A percentile compares a stretch with the other conserved stretches of the same genome.
phyloP scores from a whole-genome alignment of 2,113 vertebrate species.

The Ceyx margarethae region DNA sequence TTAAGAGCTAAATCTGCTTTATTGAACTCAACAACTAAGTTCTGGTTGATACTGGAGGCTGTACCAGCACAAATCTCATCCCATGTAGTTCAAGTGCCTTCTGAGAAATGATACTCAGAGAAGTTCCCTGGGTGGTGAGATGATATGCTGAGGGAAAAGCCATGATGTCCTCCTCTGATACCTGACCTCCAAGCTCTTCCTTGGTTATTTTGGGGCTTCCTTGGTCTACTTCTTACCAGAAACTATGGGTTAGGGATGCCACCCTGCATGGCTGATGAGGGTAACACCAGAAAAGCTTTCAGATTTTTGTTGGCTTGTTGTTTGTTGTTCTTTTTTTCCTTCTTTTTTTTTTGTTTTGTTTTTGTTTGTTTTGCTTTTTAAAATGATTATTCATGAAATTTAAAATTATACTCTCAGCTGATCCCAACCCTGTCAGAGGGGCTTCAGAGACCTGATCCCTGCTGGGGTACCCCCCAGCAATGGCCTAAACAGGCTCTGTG shows the following conservation, averaged over 20 bases:
- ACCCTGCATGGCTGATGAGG: not conserved
- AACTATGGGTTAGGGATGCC: not conserved
- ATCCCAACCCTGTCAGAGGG: not conserved
- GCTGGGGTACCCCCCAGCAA: fast-evolving
- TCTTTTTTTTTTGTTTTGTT: no score
- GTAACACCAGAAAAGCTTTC: not conserved
- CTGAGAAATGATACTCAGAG: not conserved
- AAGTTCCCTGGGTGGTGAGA: fast-evolving
- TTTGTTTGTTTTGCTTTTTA: no score
- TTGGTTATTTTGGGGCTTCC: not conserved
- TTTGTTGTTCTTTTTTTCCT: no score
- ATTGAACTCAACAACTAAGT: not conserved
- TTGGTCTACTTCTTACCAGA: not conserved
- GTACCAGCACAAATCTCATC: not conserved
- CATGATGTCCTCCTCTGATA: not conserved
- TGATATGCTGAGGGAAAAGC: not conserved
- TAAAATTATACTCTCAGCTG: not conserved
- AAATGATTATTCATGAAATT: not conserved
- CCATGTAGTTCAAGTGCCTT: not conserved
- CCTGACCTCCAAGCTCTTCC: not conserved
- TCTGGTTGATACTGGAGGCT: not conserved
- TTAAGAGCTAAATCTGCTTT: slow-evolving; percentile 14
- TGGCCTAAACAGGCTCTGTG: not conserved
- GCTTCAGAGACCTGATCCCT: not conserved
- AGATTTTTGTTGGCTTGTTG: not conserved